A percentile compares a stretch with the other conserved stretches of the same genome.
Evolutionary conservation across 2,888 invertebrate species (phyloP).

Genomic region (Phymatocera aterrima): DNA sequence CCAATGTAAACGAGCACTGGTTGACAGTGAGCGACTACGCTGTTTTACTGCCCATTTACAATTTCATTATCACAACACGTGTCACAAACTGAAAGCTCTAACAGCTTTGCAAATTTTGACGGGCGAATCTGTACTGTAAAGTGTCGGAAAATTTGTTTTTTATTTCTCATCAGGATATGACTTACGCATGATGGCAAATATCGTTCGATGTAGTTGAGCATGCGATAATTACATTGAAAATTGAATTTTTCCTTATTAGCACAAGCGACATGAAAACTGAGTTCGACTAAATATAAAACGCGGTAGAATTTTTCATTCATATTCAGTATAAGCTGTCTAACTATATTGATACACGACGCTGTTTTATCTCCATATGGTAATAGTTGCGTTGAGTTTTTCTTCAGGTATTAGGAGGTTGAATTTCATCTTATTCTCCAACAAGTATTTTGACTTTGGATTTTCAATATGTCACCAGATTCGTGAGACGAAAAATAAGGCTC

Average conservation of each 20-base stretch:
- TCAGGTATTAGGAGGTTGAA: not conserved
- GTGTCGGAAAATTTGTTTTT: not conserved
- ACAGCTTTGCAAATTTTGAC: conserved; percentile 13
- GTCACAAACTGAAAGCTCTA: conserved; percentile 10
- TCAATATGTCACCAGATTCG: not conserved
- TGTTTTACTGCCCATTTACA: conserved; percentile 30
- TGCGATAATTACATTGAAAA: not conserved
- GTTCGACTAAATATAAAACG: not conserved
- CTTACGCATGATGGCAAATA: not conserved
- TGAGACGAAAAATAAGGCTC: not conserved
- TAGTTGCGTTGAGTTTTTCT: not conserved
- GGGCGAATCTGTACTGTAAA: not conserved
- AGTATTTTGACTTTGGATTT: not conserved
- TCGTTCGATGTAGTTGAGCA: not conserved
- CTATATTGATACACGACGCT: not conserved
- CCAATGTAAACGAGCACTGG: not conserved
- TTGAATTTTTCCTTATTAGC: not conserved
- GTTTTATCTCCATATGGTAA: not conserved
- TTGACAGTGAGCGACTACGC: conserved; percentile 3
- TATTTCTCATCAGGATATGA: not conserved
- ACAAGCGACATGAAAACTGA: not conserved
- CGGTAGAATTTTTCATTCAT: not conserved
- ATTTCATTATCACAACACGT: conserved; percentile 36
- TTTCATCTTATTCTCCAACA: not conserved
- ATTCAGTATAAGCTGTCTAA: not conserved